Evolutionary conservation across 1,140 invertebrate genomes (phyloP).

Genomic region (Drosophila nigrodunni): DNA sequence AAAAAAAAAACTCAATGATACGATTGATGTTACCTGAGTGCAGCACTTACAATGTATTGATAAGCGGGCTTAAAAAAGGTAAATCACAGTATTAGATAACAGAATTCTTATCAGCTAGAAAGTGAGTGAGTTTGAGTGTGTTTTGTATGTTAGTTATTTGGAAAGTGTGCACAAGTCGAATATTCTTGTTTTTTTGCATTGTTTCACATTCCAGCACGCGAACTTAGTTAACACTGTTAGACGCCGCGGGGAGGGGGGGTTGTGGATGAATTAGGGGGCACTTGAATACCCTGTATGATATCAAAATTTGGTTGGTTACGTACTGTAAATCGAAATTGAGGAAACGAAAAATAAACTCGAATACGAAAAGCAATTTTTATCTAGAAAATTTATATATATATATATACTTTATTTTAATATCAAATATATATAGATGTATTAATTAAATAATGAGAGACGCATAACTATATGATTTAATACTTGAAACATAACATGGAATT

Average conservation of each 20-base stretch:
- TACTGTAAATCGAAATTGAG: constrained; percentile 57
- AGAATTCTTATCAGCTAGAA: constrained; percentile 32
- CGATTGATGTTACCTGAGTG: constrained; percentile 1
- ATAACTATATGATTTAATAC: constrained; percentile 21
- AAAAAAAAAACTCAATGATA: neutral
- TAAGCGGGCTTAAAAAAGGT: constrained; percentile 1
- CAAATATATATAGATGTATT: constrained; percentile 21
- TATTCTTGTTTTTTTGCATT: constrained; percentile 27
- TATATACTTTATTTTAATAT: constrained; percentile 25
- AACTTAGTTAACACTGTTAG: constrained; percentile 19
- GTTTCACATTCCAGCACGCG: constrained; percentile 46
- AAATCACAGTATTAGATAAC: constrained; percentile 42
- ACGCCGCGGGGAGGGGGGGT: neutral
- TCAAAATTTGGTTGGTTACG: constrained; percentile 24
- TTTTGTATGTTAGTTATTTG: constrained; percentile 37
- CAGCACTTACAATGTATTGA: constrained; percentile 19
- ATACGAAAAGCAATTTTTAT: constrained; percentile 52
- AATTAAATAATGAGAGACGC: constrained; percentile 13
- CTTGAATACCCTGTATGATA: constrained; percentile 22
- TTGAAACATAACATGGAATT: constrained; percentile 24
- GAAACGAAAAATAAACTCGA: constrained; percentile 63
- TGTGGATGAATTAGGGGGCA: neutral
- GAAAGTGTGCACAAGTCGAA: constrained; percentile 35
- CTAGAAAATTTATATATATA: constrained; percentile 40
- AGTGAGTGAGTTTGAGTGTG: constrained; percentile 10